Evolutionary conservation across 2,113 vertebrate species (phyloP).

Genomic region (Engraulis encrasicolus): DNA sequence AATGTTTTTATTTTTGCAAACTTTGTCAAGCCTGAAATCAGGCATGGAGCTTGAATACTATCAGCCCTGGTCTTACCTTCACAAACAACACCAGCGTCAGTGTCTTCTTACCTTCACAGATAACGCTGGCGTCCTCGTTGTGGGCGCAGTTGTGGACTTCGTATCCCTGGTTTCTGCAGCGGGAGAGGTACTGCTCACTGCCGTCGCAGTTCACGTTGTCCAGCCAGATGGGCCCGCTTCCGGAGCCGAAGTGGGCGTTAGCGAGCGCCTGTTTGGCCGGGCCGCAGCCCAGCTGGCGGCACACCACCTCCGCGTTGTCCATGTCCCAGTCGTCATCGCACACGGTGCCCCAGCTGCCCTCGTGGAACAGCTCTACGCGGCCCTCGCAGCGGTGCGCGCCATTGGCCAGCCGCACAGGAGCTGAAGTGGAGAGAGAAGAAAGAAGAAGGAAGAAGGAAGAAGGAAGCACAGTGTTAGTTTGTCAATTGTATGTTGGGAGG

Average conservation of each 20-base stretch:
- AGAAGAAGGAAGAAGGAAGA: neutral
- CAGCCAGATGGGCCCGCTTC: slow-evolving; percentile 26
- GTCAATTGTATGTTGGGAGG: too few species aligned
- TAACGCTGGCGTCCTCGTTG: slow-evolving; percentile 36
- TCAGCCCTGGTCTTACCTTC: too few species aligned
- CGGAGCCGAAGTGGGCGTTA: slow-evolving; percentile 42
- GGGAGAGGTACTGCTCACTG: slow-evolving; percentile 48
- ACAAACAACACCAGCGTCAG: too few species aligned
- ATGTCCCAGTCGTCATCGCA: slow-evolving; percentile 39
- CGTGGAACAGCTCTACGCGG: slow-evolving; percentile 35
- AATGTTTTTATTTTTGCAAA: too few species aligned
- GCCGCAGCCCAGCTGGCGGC: slow-evolving; percentile 65
- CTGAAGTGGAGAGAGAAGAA: neutral
- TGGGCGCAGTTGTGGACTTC: slow-evolving; percentile 38
- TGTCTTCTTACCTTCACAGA: slow-evolving; percentile 41
- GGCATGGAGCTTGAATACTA: too few species aligned
- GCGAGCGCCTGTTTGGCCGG: slow-evolving; percentile 18
- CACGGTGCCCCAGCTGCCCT: slow-evolving; percentile 32
- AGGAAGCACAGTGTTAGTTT: too few species aligned
- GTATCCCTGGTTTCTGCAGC: slow-evolving; percentile 48
- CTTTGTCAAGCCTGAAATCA: too few species aligned
- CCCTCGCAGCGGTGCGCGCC: slow-evolving; percentile 24
- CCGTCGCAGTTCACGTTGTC: slow-evolving; percentile 49
- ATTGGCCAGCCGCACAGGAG: slow-evolving; percentile 21
- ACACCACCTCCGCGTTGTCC: slow-evolving; percentile 48